Conservation (phyloP, 23 tunicate species). For the Styela plicata region DNA sequence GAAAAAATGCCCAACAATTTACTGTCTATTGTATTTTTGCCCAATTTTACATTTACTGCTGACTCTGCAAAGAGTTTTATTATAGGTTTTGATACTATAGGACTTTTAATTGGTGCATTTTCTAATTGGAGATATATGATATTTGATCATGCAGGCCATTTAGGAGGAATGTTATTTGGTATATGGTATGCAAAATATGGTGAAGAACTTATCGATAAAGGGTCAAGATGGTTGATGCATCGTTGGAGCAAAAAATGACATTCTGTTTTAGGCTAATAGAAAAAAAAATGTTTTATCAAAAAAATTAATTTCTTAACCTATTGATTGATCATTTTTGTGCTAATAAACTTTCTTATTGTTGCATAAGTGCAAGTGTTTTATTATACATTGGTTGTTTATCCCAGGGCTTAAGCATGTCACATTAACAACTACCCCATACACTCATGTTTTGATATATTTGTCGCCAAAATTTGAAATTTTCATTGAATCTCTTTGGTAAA, state of each 20-base stretch:
- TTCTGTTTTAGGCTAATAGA: too few relatives aligned
- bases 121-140: constrained; percentile 59
- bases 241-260: background rate
- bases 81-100: constrained; percentile 53
- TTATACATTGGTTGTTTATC: too few relatives aligned
- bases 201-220: background rate
- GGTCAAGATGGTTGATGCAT: background rate
- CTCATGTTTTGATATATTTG: too few relatives aligned
- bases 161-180: constrained; percentile 43
- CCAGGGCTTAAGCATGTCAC: too few relatives aligned
- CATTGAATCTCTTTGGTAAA: too few relatives aligned
- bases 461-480: too few relatives aligned
- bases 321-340: too few relatives aligned
- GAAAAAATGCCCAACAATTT: constrained; percentile 40
- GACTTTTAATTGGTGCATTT: constrained; percentile 32
- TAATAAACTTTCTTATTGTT: too few relatives aligned
- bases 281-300: too few relatives aligned
- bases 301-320: too few relatives aligned
- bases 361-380: too few relatives aligned
- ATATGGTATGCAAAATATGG: constrained; percentile 30
- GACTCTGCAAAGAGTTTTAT: constrained; percentile 50
- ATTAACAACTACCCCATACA: too few relatives aligned
- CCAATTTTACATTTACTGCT: constrained; percentile 53
- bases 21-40: constrained; percentile 57
- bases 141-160: constrained; percentile 65